phyloP scores from a whole-genome alignment of 2,888 invertebrate genomes.

The Steromphala cineraria region DNA sequence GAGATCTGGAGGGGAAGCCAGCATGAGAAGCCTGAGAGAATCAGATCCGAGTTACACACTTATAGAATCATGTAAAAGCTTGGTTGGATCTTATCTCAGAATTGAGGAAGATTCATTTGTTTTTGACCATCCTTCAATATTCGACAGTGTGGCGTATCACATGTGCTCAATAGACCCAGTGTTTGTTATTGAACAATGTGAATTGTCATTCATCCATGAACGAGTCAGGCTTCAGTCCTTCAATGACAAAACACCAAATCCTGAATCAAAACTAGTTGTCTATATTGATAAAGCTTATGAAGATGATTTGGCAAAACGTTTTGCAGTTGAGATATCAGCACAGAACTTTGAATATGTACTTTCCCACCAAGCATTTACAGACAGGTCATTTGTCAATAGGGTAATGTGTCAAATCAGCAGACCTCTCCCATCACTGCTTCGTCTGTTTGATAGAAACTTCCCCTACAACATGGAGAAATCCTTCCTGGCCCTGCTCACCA shows the following conservation, averaged over 20 bases:
- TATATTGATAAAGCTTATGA: not conserved
- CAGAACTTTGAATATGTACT: not conserved
- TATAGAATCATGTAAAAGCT: not conserved
- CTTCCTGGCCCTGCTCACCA: not conserved
- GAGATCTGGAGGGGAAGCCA: not conserved
- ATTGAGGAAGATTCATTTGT: not conserved
- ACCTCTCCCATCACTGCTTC: not conserved
- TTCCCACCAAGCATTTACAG: not conserved
- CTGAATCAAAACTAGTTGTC: not conserved
- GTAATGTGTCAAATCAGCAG: not conserved
- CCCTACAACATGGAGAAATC: not conserved
- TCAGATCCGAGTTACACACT: not conserved
- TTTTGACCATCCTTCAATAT: not conserved
- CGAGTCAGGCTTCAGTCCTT: not conserved
- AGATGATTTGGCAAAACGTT: not conserved
- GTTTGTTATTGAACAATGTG: not conserved
- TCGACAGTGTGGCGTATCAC: not conserved
- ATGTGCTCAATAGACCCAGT: not conserved
- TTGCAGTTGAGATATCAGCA: not conserved
- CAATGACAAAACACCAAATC: not conserved
- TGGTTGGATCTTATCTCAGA: not conserved
- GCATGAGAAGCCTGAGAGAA: not conserved
- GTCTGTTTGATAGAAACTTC: not conserved
- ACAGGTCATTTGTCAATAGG: not conserved
- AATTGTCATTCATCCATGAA: not conserved